Conservation (phyloP, 2,797 vertebrate genomes). For the Xiphophorus birchmanni region DNA sequence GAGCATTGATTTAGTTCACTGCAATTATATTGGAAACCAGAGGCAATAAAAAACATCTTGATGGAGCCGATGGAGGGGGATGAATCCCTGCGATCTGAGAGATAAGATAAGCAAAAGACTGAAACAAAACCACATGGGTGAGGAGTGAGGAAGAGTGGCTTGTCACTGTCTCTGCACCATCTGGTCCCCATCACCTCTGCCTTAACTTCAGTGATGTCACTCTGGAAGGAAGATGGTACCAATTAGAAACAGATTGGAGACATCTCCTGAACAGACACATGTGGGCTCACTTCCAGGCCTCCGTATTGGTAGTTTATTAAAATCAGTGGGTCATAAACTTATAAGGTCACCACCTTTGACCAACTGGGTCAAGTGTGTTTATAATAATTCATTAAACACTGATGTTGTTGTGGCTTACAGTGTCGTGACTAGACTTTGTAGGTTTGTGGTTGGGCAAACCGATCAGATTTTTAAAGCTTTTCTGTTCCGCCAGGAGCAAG, state of each 20-base stretch:
- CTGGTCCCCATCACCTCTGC: constrained; percentile 71
- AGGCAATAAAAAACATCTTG: constrained; percentile 44
- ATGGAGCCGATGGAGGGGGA: constrained; percentile 18
- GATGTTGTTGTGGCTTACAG: constrained; percentile 25
- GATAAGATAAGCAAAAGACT: constrained; percentile 52
- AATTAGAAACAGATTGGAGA: constrained; percentile 67
- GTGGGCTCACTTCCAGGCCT: constrained; percentile 33
- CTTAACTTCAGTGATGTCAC: constrained; percentile 70
- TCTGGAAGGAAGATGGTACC: constrained; percentile 69
- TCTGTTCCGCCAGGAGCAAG: constrained; percentile 60
- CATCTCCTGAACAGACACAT: constrained; percentile 46
- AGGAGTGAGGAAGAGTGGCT: constrained; percentile 57
- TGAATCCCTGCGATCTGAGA: constrained; percentile 27
- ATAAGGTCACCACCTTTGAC: constrained; percentile 9
- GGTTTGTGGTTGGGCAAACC: constrained; percentile 44
- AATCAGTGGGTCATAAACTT: constrained; percentile 27
- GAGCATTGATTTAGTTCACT: constrained; percentile 59
- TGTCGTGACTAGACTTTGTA: constrained; percentile 32
- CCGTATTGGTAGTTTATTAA: constrained; percentile 30
- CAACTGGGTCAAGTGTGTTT: background rate
- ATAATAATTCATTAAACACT: constrained; percentile 28
- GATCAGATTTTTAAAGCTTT: constrained; percentile 45
- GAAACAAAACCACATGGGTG: constrained; percentile 52
- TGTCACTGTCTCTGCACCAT: constrained; percentile 64
- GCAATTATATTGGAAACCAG: constrained; percentile 55